Evolutionary conservation across 2,888 invertebrate species (phyloP), one percentile per base, ranked within the genome.

Genomic region (Xestia sexstrigata): DNA sequence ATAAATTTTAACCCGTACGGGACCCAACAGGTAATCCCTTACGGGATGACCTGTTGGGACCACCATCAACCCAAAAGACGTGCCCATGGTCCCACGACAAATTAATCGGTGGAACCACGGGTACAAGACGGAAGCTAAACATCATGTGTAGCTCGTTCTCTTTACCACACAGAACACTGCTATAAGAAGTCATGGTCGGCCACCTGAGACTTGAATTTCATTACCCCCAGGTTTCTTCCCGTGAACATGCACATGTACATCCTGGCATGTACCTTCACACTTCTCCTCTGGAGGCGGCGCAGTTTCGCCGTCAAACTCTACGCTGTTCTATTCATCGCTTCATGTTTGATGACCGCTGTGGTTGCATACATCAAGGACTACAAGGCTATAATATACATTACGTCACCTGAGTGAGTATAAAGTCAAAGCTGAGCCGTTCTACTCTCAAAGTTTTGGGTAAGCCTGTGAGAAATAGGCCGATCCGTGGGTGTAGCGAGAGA

Each of bases 201-300:
- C n/a, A 26, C 58, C 26, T 62, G 35, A 62, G 9, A 62, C 23
- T 35, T 62, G 35, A 62, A 62, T 58, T 58, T 39, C 2, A 4
- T 30, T 15, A 11, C 2, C 6, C 17, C 35, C 81, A 90, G 90
- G 90, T 90, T 87, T 45, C 62, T 90, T 5, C 58, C 90, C 15
- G 88, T 83, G 1, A 90, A 88, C 62, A 81, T 91, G 83, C 89
- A 91, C 39, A 77, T 90, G 76, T 89, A 85, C 39, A 86, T 90
- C 20, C 11, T 90, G 30, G 75, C 86, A 0, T 87, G 86, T 60
- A 63, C 77, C 23, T 63, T 90, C 0, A 89, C 87, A 0, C 76
- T 90, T 11, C 35, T 86, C 0, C 76, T 90, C 69, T 86, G 80
- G 79, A 83, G 83, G 1, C 82, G 81, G 13, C 79, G 84, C 5